Evolutionary conservation across 1,140 invertebrate species (phyloP).

Genomic region (Tetranychus urticae): DNA sequence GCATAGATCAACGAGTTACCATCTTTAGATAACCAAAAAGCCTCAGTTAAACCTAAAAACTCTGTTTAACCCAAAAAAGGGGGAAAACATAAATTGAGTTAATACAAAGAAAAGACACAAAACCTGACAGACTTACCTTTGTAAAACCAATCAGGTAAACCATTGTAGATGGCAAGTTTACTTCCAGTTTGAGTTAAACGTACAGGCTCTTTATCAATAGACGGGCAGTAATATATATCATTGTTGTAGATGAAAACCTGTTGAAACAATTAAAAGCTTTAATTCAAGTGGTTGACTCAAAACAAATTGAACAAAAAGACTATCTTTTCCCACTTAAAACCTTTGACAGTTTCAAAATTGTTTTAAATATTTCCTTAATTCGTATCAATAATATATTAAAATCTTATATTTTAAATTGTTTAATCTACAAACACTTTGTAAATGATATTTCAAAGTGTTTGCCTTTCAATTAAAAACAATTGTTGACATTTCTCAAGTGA

Average conservation of each 20-base stretch:
- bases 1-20: not conserved
- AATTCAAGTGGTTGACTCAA: not conserved
- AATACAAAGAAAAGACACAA: not conserved
- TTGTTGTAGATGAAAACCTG: slow-evolving; percentile 54
- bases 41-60: not conserved
- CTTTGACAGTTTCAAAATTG: too few relatives aligned
- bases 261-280: not conserved
- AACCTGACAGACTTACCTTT: slow-evolving; percentile 26
- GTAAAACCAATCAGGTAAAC: slow-evolving; percentile 78
- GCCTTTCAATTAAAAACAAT: too few relatives aligned
- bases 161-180: slow-evolving; percentile 57
- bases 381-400: too few relatives aligned
- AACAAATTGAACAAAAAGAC: not conserved
- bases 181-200: slow-evolving; percentile 45
- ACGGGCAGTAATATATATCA: slow-evolving; percentile 61
- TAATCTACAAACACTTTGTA: too few relatives aligned
- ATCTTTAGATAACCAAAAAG: not conserved
- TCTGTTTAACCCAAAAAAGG: not conserved
- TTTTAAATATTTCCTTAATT: too few relatives aligned
- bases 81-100: not conserved
- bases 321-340: too few relatives aligned
- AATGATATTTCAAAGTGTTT: too few relatives aligned
- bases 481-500: too few relatives aligned
- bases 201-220: slow-evolving; percentile 30
- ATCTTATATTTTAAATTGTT: too few relatives aligned